phyloP scores from a whole-genome alignment of 2,113 vertebrate species.

The Corynorhinus townsendii region DNA sequence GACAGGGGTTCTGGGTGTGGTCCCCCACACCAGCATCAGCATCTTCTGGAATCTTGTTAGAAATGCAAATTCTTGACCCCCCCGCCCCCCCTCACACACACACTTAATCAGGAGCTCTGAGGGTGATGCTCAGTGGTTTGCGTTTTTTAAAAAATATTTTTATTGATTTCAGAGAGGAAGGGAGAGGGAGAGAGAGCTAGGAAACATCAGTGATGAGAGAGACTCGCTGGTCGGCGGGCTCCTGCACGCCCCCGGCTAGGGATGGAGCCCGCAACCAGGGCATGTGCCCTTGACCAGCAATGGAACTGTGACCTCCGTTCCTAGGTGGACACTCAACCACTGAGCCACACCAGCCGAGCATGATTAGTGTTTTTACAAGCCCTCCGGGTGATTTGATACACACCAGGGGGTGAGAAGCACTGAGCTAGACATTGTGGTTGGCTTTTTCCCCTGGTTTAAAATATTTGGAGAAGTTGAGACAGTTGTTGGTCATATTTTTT shows the following conservation, averaged over 20 bases:
- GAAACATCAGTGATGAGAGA: too few species aligned
- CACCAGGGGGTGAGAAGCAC: background rate
- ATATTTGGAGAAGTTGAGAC: background rate
- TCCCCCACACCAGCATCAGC: background rate
- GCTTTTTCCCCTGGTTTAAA: background rate
- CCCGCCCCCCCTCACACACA: background rate
- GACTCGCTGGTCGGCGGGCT: too few species aligned
- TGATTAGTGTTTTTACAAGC: background rate
- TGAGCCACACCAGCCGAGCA: too few species aligned
- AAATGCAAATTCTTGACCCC: background rate
- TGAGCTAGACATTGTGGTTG: background rate
- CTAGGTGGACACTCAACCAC: too few species aligned
- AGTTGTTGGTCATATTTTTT: background rate
- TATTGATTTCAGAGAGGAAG: too few species aligned
- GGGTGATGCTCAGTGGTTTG: background rate
- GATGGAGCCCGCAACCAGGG: too few species aligned
- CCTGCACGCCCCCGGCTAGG: too few species aligned
- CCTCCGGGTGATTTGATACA: background rate
- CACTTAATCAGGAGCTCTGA: background rate
- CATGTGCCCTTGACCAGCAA: too few species aligned
- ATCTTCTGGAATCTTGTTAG: background rate
- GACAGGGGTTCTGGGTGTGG: background rate
- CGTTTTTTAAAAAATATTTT: background rate
- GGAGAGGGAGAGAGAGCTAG: too few species aligned
- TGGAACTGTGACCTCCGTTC: too few species aligned